phyloP scores from a whole-genome alignment of 2,888 invertebrate species.

The Drosophila macrothrix region DNA sequence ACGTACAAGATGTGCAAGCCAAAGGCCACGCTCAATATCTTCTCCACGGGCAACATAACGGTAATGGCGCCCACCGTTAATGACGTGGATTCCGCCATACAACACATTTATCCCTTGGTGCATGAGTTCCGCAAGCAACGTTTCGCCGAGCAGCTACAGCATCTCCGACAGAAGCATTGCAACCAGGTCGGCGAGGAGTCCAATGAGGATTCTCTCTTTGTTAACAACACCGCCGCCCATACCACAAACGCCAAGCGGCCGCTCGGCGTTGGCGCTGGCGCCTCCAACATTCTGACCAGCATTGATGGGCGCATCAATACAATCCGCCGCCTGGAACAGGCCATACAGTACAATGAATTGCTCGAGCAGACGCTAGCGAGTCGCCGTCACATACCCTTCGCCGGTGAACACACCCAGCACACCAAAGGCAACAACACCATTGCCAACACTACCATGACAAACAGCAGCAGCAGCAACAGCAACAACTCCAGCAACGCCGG shows the following conservation, averaged over 20 bases:
- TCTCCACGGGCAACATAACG: slow-evolving; percentile 98
- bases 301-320: slow-evolving; percentile 2
- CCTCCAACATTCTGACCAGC: neutral
- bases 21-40: slow-evolving; percentile 98
- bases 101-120: slow-evolving; percentile 97
- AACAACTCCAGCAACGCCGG: neutral
- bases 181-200: slow-evolving; percentile 37
- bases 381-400: slow-evolving; percentile 49
- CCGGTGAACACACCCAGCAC: neutral
- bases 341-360: slow-evolving; percentile 35
- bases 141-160: slow-evolving; percentile 8
- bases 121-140: slow-evolving; percentile 92
- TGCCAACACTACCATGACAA: neutral
- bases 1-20: slow-evolving; percentile 96
- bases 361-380: slow-evolving; percentile 38
- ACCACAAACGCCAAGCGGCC: slow-evolving; percentile 13
- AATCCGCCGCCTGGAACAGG: slow-evolving; percentile 41
- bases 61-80: slow-evolving; percentile 95
- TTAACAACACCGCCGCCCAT: slow-evolving; percentile 41
- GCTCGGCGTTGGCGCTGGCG: neutral
- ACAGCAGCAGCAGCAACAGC: neutral
- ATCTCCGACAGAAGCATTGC: slow-evolving; percentile 83
- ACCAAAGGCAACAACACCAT: neutral
- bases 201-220: slow-evolving; percentile 15
- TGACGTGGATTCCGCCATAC: slow-evolving; percentile 95